These are phyloP conservation scores for Camponotus pennsylvanicus DNA, from an alignment of 1,140 invertebrate species.

Conservation along the genomic window DNA sequence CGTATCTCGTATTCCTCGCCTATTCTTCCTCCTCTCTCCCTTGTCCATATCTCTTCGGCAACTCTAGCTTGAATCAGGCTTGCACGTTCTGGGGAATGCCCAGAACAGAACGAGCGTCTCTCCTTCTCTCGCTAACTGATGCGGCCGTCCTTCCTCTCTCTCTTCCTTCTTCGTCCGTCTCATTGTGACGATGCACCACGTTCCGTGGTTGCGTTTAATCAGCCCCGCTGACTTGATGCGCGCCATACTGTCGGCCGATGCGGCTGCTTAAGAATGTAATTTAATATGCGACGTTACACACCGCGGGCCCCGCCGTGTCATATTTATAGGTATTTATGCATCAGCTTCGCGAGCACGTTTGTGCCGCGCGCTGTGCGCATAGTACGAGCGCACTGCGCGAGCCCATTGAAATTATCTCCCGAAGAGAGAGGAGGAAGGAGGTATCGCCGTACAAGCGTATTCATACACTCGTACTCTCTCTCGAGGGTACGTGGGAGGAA, in stretches of 20 bases:
- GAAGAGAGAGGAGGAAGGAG: conserved; percentile 29
- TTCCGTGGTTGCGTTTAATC: conserved; percentile 77
- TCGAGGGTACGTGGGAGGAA: conserved; percentile 67
- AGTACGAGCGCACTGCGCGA: conserved; percentile 29
- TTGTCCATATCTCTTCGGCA: conserved; percentile 27
- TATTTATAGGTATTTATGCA: conserved; percentile 81
- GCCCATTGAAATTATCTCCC: conserved; percentile 75
- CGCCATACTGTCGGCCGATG: conserved; percentile 57
- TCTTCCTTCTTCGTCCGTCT: conserved; percentile 19
- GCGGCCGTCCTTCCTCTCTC: not conserved
- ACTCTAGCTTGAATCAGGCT: conserved; percentile 49
- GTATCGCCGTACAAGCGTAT: conserved; percentile 10
- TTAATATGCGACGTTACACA: conserved; percentile 80
- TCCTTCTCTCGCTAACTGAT: conserved; percentile 23
- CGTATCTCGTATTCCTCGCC: not conserved
- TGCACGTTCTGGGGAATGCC: conserved; percentile 45
- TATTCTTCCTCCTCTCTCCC: not conserved
- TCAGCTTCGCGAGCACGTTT: conserved; percentile 73
- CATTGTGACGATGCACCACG: conserved; percentile 41
- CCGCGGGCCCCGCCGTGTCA: conserved; percentile 74
- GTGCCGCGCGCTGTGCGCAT: conserved; percentile 45
- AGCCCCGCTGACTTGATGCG: conserved; percentile 76
- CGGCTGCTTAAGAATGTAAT: conserved; percentile 81
- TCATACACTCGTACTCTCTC: not conserved
- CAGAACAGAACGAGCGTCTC: conserved; percentile 45